Evolutionary conservation across 53 echinoderm and acorn worm species (phyloP).

Genomic region (Mesocentrotus franciscanus): DNA sequence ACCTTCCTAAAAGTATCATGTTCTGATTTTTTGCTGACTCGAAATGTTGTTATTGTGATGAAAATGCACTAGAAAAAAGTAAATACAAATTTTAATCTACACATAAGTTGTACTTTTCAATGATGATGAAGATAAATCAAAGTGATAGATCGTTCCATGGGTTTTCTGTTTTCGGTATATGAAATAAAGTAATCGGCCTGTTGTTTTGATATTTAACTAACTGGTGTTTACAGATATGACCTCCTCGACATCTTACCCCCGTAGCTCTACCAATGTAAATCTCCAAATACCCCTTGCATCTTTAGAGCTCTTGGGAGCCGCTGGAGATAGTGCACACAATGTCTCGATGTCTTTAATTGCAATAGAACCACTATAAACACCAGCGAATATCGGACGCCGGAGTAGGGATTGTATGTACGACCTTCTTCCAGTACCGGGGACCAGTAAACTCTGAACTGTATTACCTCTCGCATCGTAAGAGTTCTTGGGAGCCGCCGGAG

Average conservation of each 20-base stretch:
- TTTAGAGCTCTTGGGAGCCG: background rate
- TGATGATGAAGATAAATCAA: too few species aligned
- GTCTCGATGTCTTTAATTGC: background rate
- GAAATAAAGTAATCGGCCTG: too few species aligned
- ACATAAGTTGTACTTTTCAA: too few species aligned
- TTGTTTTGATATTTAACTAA: too few species aligned
- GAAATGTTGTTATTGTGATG: background rate
- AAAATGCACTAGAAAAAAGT: background rate
- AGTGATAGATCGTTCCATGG: too few species aligned
- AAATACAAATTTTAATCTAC: too few species aligned
- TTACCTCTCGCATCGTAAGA: background rate
- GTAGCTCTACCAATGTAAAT: background rate
- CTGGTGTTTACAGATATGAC: too few species aligned
- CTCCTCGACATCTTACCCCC: too few species aligned
- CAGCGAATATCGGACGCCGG: background rate
- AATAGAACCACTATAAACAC: background rate
- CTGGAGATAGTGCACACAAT: background rate
- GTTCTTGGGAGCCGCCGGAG: background rate
- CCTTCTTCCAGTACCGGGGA: background rate
- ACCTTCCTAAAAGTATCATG: slow-evolving; percentile 1
- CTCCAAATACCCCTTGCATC: background rate
- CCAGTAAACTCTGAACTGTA: background rate
- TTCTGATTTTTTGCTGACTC: background rate
- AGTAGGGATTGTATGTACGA: background rate
- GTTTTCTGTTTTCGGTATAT: too few species aligned